A percentile compares a stretch with the other conserved stretches of the same genome.
These are phyloP conservation scores for Aphidius gifuensis DNA, from an alignment of 1,140 invertebrate species.

Conservation along the genomic window DNA sequence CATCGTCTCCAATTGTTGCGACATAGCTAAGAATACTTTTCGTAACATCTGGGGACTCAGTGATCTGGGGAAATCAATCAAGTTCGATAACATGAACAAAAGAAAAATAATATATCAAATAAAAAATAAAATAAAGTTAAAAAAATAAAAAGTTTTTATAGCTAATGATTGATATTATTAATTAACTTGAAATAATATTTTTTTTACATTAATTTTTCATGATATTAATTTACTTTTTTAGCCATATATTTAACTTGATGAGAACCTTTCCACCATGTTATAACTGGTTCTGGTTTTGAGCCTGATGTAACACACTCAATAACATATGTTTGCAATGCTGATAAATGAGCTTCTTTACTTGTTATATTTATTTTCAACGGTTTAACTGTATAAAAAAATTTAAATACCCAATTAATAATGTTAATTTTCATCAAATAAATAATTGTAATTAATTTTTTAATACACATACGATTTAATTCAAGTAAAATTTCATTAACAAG, in stretches of 20 bases:
- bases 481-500: slow-evolving; percentile 52
- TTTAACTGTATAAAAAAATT: slow-evolving; percentile 35
- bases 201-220: slow-evolving; percentile 2
- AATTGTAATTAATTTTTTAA: not conserved
- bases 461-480: slow-evolving; percentile 58
- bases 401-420: not conserved
- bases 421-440: not conserved
- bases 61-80: slow-evolving; percentile 35
- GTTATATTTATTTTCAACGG: slow-evolving; percentile 45
- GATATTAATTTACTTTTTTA: slow-evolving; percentile 67
- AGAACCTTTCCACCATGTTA: slow-evolving; percentile 80
- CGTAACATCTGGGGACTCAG: slow-evolving; percentile 39
- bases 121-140: not conserved
- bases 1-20: slow-evolving; percentile 66
- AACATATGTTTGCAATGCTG: slow-evolving; percentile 66
- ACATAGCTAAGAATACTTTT: slow-evolving; percentile 55
- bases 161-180: not conserved
- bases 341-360: slow-evolving; percentile 38
- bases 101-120: not conserved
- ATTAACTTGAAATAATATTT: not conserved
- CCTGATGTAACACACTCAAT: slow-evolving; percentile 79
- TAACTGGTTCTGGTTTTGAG: slow-evolving; percentile 76
- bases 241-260: slow-evolving; percentile 75
- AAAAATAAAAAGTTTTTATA: not conserved
- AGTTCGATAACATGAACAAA: not conserved